These are phyloP conservation scores for Neocrepidodera transversa DNA, from an alignment of 2,888 invertebrate genomes.

Conservation along the genomic window DNA sequence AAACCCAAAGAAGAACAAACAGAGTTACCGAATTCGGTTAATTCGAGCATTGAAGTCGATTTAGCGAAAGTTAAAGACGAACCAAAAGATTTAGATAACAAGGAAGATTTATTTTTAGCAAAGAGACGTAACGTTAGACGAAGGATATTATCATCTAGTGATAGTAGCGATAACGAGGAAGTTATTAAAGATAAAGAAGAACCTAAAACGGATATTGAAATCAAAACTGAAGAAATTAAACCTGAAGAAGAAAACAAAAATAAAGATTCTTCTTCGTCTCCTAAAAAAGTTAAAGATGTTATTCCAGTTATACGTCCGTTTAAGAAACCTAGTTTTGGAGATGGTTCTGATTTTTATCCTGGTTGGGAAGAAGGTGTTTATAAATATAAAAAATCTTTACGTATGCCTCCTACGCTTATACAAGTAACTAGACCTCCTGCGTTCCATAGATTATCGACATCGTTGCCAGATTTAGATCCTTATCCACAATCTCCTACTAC, in stretches of 20 bases:
- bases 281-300: slow-evolving; percentile 28
- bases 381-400: slow-evolving; percentile 79
- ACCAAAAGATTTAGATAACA: slow-evolving; percentile 28
- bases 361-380: slow-evolving; percentile 87
- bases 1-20: slow-evolving; percentile 13
- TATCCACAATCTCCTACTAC: slow-evolving; percentile 75
- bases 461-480: slow-evolving; percentile 79
- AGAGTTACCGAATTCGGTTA: background rate
- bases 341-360: slow-evolving; percentile 75
- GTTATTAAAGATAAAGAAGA: slow-evolving; percentile 2
- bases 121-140: slow-evolving; percentile 43
- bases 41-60: slow-evolving; percentile 1
- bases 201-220: slow-evolving; percentile 19
- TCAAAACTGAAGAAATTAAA: slow-evolving; percentile 12
- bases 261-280: slow-evolving; percentile 10
- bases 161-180: slow-evolving; percentile 58
- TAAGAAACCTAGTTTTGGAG: slow-evolving; percentile 71
- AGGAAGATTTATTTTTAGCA: slow-evolving; percentile 35
- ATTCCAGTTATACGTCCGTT: slow-evolving; percentile 53
- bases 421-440: slow-evolving; percentile 78
- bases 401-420: slow-evolving; percentile 83
- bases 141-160: slow-evolving; percentile 44
- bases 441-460: slow-evolving; percentile 73
- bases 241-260: slow-evolving; percentile 22
- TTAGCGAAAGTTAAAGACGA: slow-evolving; percentile 16